Evolutionary conservation across 2,797 vertebrate species (phyloP), one percentile per base, ranked within the genome.

Genomic region (Peromyscus nudipes): DNA sequence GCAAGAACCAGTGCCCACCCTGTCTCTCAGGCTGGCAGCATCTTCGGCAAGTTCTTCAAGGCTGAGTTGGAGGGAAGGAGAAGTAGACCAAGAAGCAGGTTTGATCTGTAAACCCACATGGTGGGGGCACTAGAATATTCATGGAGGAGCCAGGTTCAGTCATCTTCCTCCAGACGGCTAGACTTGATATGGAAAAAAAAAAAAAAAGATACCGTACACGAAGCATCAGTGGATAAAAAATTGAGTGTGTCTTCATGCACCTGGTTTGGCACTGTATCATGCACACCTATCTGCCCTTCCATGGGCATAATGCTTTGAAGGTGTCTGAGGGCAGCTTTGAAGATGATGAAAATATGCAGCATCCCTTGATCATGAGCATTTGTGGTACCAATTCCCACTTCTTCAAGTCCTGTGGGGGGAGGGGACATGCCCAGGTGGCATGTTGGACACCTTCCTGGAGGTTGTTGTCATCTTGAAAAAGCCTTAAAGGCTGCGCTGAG

Each of bases 1-100:
- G 34, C 49, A 73, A 64, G 84, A 82, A n/a, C 73, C 96, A 29
- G 67, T 4, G 64, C 83, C 92, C 87, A 60, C 83, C 92, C 89
- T 34, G 10, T 40, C 75, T 79, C 79, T 37, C 79, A 43, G 80
- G 86, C 23, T 34, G 89, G 91, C 23, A 14, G 95, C 67, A 4
- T 46, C 96, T 84, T 93, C 95, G 0, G 64, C 49, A 27, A 40
- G 34, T 29, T 80, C 95, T 49, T 31, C 37, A 34, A 82, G 89
- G 76, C 64, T 6, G 64, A 37, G 21, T 2, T 55, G 90, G 23
- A 57, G 92, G 13, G 0, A 3, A 73, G 81, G 83, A 4, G 80
- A 64, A 67, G 57, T 0, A 46, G 80, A 34, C 73, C 17, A 0
- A 0, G 83, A 76, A 8, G 1, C 0, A 7, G 0, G 55, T 75